These are phyloP conservation scores for Venusia cambrica DNA, from an alignment of 2,888 invertebrate species.

Conservation along the genomic window DNA sequence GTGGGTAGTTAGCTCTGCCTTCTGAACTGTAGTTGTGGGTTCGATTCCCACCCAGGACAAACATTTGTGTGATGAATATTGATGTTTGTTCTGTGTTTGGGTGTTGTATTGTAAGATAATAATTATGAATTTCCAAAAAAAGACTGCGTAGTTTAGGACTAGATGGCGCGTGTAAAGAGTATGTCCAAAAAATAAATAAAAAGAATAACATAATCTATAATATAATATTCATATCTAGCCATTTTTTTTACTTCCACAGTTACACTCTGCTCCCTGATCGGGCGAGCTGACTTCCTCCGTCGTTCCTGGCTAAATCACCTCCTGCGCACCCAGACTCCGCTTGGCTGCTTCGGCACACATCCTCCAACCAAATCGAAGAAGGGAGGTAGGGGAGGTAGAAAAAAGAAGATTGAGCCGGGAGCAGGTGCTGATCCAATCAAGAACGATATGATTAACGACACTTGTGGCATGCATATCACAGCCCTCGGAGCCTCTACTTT, in stretches of 20 bases:
- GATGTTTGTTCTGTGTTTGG: too few species aligned
- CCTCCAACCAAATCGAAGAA: background rate
- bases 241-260: conserved; percentile 40
- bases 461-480: conserved; percentile 42
- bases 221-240: background rate
- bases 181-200: too few species aligned
- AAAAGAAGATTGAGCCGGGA: background rate
- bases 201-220: too few species aligned
- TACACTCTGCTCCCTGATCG: conserved; percentile 41
- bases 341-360: conserved; percentile 43
- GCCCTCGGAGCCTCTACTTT: conserved; percentile 37
- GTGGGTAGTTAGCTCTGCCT: too few species aligned
- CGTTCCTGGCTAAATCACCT: conserved; percentile 40
- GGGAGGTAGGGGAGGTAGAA: too few species aligned
- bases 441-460: conserved; percentile 15
- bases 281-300: conserved; percentile 43
- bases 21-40: too few species aligned
- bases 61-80: too few species aligned
- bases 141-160: too few species aligned
- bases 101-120: too few species aligned
- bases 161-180: too few species aligned
- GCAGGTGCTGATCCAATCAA: background rate
- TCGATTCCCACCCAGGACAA: too few species aligned
- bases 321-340: conserved; percentile 35
- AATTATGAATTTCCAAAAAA: too few species aligned